phyloP scores from a whole-genome alignment of 2,888 invertebrate genomes.

The Lampropteryx suffumata region DNA sequence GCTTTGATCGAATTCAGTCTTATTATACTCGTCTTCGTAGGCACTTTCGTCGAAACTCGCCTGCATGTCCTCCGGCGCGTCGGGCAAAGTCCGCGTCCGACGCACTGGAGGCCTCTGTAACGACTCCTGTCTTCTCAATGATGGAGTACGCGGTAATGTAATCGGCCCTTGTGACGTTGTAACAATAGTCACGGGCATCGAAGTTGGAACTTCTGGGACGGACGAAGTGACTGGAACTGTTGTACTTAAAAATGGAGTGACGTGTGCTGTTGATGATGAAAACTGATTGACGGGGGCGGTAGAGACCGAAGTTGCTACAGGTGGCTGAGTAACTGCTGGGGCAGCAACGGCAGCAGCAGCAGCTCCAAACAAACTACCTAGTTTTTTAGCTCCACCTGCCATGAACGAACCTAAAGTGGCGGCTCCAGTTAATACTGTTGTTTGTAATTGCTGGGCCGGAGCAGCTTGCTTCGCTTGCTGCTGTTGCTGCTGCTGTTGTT shows the following conservation, averaged over 20 bases:
- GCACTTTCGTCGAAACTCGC: slow-evolving; percentile 79
- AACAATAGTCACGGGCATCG: slow-evolving; percentile 62
- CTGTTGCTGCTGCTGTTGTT: slow-evolving; percentile 60
- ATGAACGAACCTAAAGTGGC: slow-evolving; percentile 76
- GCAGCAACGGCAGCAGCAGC: slow-evolving; percentile 74
- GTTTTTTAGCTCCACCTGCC: slow-evolving; percentile 77
- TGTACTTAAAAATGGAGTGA: slow-evolving; percentile 60
- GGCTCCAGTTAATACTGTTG: slow-evolving; percentile 71
- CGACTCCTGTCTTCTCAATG: slow-evolving; percentile 76
- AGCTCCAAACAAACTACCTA: slow-evolving; percentile 77
- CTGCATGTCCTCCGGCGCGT: slow-evolving; percentile 74
- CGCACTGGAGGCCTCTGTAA: slow-evolving; percentile 77
- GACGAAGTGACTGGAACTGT: slow-evolving; percentile 63
- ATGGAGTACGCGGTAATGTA: slow-evolving; percentile 70
- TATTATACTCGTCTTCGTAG: slow-evolving; percentile 79
- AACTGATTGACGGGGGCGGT: slow-evolving; percentile 52
- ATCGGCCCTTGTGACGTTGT: slow-evolving; percentile 59
- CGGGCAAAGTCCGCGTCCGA: slow-evolving; percentile 73
- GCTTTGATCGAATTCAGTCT: slow-evolving; percentile 78
- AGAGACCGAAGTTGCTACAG: slow-evolving; percentile 41
- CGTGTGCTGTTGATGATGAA: slow-evolving; percentile 53
- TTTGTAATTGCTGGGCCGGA: slow-evolving; percentile 68
- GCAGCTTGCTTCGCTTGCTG: slow-evolving; percentile 63
- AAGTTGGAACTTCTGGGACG: slow-evolving; percentile 68
- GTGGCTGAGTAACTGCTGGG: slow-evolving; percentile 56